Conservation (phyloP, 53 echinoderm and acorn worm genomes). For the Hippasteria phrygiana region DNA sequence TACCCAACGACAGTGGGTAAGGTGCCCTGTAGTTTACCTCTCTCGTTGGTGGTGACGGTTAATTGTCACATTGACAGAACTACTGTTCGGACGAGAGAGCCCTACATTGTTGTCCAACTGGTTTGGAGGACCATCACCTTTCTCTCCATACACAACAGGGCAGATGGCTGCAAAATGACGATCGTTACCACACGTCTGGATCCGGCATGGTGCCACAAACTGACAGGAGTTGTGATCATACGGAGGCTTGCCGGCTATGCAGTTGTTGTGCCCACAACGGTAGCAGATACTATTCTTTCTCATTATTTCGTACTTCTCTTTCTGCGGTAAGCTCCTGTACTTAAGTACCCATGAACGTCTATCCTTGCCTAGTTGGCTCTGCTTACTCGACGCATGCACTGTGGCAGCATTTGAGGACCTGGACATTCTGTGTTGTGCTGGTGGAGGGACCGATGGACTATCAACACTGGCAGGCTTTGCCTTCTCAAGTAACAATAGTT, state of each 20-base stretch:
- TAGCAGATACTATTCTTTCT: slow-evolving; percentile 52
- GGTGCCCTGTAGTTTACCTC: slow-evolving; percentile 38
- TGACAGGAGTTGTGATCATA: slow-evolving; percentile 42
- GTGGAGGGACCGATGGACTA: neutral
- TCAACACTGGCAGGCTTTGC: slow-evolving; percentile 26
- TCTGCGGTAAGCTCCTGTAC: slow-evolving; percentile 6
- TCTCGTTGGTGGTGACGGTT: neutral
- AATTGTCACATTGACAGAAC: slow-evolving; percentile 13
- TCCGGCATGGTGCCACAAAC: slow-evolving; percentile 63
- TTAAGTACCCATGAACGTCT: slow-evolving; percentile 44
- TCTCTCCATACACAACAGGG: slow-evolving; percentile 74
- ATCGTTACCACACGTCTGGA: slow-evolving; percentile 68
- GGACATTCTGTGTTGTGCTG: neutral
- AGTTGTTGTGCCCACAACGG: slow-evolving; percentile 73
- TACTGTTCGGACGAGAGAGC: no score
- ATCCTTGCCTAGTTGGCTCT: neutral
- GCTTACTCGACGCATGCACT: neutral
- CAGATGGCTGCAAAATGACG: slow-evolving; percentile 82
- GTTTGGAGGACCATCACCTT: slow-evolving; percentile 8
- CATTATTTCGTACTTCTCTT: slow-evolving; percentile 64
- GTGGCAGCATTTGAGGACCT: slow-evolving; percentile 73
- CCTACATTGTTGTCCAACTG: neutral
- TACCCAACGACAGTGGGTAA: slow-evolving; percentile 80
- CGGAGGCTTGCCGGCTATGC: slow-evolving; percentile 50
- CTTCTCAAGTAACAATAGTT: slow-evolving; percentile 68